Evolutionary conservation across 2,888 invertebrate species (phyloP).

Genomic region (Subacronicta megacephala): DNA sequence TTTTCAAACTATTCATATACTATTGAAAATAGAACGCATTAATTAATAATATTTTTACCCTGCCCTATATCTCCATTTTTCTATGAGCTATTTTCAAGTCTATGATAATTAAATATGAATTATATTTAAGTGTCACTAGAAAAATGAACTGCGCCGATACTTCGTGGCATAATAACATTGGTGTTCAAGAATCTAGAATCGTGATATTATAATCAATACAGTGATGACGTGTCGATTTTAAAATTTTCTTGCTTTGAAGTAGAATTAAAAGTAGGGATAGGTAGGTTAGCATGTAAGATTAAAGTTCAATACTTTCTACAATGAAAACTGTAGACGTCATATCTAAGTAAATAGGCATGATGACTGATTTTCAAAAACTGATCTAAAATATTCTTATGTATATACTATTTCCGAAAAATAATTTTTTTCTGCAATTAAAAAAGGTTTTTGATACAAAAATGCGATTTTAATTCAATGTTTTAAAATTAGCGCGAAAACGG

Average conservation of each 20-base stretch:
- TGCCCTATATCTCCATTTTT: not conserved
- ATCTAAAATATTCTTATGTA: no score
- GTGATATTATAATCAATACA: not conserved
- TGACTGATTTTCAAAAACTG: no score
- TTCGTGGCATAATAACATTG: not conserved
- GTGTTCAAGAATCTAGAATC: not conserved
- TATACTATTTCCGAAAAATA: no score
- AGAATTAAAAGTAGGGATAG: no score
- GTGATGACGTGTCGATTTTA: not conserved
- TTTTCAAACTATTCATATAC: not conserved
- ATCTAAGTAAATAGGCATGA: slow-evolving; percentile 14
- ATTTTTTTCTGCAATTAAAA: no score
- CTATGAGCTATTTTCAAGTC: not conserved
- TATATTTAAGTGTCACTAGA: not conserved
- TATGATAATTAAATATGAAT: no score
- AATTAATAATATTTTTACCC: not conserved
- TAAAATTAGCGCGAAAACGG: no score
- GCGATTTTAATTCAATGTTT: no score
- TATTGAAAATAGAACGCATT: not conserved
- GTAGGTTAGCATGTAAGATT: no score
- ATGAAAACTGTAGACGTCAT: slow-evolving; percentile 8
- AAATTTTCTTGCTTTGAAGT: slow-evolving; percentile 9
- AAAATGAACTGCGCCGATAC: not conserved
- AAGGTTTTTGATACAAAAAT: no score
- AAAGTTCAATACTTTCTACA: slow-evolving; percentile 16